Conservation (phyloP, 2,113 vertebrate species). For the Oncorhynchus keta region DNA sequence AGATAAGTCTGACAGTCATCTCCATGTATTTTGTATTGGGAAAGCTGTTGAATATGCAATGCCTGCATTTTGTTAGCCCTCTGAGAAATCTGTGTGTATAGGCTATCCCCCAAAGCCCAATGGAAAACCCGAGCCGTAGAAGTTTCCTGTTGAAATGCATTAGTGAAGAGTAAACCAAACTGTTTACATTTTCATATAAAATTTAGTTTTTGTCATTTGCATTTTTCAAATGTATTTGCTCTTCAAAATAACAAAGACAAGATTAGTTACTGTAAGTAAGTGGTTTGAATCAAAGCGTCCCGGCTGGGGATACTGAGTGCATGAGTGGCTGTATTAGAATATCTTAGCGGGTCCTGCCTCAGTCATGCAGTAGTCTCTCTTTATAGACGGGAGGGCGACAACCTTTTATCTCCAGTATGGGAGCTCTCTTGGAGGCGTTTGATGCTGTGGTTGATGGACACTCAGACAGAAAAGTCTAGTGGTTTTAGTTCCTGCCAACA, state of each 20-base stretch:
- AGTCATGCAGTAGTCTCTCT: not conserved
- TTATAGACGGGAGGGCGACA: not conserved
- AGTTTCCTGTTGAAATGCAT: not conserved
- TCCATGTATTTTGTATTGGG: not conserved
- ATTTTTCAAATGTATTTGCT: not conserved
- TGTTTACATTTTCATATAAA: not conserved
- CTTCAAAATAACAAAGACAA: not conserved
- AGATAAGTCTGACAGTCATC: not conserved
- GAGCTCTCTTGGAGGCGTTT: not conserved
- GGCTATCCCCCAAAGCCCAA: not conserved
- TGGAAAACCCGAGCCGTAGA: not conserved
- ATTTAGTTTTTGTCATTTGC: not conserved
- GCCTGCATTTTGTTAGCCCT: not conserved
- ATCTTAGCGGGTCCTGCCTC: not conserved
- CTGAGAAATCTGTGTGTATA: not conserved
- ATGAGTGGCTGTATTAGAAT: not conserved
- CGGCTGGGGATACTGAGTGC: not conserved
- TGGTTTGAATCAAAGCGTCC: not conserved
- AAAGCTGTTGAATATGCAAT: not conserved
- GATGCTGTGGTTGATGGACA: not conserved
- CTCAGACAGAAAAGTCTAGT: not conserved
- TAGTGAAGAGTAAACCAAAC: not conserved
- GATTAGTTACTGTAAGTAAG: not conserved
- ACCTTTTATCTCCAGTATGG: not conserved
- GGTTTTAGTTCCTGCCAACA: slow-evolving; percentile 1